These are phyloP conservation scores for Portevinia maculata DNA, from an alignment of 2,888 invertebrate species.

Conservation along the genomic window DNA sequence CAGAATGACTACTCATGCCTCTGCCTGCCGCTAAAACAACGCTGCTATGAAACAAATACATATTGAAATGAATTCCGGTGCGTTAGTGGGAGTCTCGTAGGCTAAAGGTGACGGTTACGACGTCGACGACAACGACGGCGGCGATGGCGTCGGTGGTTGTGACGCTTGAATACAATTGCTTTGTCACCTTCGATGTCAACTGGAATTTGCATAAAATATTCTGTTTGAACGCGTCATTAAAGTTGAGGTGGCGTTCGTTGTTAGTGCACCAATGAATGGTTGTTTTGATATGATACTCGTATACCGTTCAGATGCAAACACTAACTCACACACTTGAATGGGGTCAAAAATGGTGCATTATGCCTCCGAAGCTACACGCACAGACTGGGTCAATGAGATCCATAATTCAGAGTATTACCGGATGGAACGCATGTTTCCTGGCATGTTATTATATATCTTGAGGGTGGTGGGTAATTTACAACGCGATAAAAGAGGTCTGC, in stretches of 20 bases:
- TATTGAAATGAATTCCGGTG: conserved; percentile 72
- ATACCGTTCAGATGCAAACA: conserved; percentile 37
- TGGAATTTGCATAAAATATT: conserved; percentile 72
- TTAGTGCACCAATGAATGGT: conserved; percentile 19
- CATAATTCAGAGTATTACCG: conserved; percentile 57
- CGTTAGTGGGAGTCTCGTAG: conserved; percentile 70
- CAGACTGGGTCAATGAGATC: conserved; percentile 66
- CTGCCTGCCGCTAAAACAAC: background rate
- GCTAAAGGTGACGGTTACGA: conserved; percentile 35
- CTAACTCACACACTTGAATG: conserved; percentile 54
- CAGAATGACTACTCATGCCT: background rate
- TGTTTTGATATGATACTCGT: conserved; percentile 13
- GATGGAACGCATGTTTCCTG: conserved; percentile 50
- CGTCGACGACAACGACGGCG: background rate
- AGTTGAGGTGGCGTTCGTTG: conserved; percentile 54
- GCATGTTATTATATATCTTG: conserved; percentile 19
- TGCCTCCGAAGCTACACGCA: conserved; percentile 63
- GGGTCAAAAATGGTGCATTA: conserved; percentile 72
- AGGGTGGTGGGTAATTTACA: background rate
- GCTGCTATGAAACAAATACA: conserved; percentile 58
- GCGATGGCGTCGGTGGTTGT: conserved; percentile 12
- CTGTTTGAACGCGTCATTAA: conserved; percentile 63
- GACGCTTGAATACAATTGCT: conserved; percentile 65
- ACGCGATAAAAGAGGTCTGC: background rate
- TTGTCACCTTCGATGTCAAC: conserved; percentile 74